Evolutionary conservation across 1,140 invertebrate species (phyloP).

Genomic region (Hyles euphorbiae): DNA sequence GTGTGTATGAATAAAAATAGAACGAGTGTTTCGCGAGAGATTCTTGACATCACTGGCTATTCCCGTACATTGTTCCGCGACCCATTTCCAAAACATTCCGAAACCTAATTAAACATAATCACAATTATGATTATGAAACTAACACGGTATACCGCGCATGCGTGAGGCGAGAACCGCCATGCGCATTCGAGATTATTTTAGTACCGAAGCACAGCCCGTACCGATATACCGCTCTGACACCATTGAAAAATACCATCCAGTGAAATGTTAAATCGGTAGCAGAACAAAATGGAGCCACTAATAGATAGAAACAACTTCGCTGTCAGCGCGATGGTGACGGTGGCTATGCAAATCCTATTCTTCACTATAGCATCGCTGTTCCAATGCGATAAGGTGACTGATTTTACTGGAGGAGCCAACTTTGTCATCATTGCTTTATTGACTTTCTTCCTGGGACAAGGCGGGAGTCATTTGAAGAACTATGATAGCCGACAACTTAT

Average conservation of each 20-base stretch:
- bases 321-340: slow-evolving; percentile 91
- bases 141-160: no score
- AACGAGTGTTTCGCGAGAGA: no score
- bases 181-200: no score
- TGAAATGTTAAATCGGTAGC: slow-evolving; percentile 33
- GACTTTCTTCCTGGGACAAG: slow-evolving; percentile 90
- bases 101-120: no score
- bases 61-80: no score
- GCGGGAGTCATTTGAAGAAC: slow-evolving; percentile 80
- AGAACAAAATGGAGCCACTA: slow-evolving; percentile 78
- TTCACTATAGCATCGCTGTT: slow-evolving; percentile 90
- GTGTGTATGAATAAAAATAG: no score
- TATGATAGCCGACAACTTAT: slow-evolving; percentile 91
- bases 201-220: background rate
- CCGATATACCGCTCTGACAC: background rate
- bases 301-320: slow-evolving; percentile 91
- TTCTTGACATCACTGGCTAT: no score
- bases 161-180: no score
- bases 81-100: no score
- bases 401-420: slow-evolving; percentile 94
- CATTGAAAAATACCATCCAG: background rate
- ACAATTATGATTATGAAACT: no score
- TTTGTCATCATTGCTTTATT: slow-evolving; percentile 92
- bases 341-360: slow-evolving; percentile 91
- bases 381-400: slow-evolving; percentile 92